These are phyloP conservation scores for Phyllostomus discolor DNA, from an alignment of 2,113 vertebrate species.

Conservation along the genomic window DNA sequence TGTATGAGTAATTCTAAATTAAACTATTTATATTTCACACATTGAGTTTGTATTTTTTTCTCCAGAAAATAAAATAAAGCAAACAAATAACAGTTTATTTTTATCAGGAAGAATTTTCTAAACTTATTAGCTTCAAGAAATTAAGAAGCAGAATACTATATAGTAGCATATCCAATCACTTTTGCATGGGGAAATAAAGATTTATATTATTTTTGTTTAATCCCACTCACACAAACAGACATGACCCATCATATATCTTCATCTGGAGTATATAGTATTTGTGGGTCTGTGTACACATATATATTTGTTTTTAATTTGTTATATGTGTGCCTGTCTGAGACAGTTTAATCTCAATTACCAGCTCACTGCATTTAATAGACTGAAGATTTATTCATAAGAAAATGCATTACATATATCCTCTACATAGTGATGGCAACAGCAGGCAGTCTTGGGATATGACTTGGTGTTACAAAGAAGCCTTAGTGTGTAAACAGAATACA, in stretches of 20 bases:
- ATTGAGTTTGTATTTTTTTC: background rate
- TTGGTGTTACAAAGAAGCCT: background rate
- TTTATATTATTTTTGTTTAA: slow-evolving; percentile 6
- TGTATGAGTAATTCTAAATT: background rate
- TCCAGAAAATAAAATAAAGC: background rate
- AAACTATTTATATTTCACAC: background rate
- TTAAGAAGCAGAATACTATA: background rate
- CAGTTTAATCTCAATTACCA: slow-evolving; percentile 14
- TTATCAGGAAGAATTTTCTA: background rate
- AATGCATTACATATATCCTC: background rate
- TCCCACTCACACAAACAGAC: background rate
- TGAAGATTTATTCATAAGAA: slow-evolving; percentile 26
- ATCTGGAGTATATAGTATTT: background rate
- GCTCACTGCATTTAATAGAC: background rate
- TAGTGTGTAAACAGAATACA: background rate
- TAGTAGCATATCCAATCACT: background rate
- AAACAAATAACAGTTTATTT: background rate
- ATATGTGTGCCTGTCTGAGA: background rate
- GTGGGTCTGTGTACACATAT: background rate
- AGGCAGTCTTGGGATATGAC: background rate
- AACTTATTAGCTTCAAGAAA: background rate
- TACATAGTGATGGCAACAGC: background rate
- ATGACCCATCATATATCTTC: background rate
- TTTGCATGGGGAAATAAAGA: background rate
- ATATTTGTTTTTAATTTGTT: slow-evolving; percentile 32